Evolutionary conservation across 2,888 invertebrate genomes (phyloP).

Genomic region (Nemurella pictetii): DNA sequence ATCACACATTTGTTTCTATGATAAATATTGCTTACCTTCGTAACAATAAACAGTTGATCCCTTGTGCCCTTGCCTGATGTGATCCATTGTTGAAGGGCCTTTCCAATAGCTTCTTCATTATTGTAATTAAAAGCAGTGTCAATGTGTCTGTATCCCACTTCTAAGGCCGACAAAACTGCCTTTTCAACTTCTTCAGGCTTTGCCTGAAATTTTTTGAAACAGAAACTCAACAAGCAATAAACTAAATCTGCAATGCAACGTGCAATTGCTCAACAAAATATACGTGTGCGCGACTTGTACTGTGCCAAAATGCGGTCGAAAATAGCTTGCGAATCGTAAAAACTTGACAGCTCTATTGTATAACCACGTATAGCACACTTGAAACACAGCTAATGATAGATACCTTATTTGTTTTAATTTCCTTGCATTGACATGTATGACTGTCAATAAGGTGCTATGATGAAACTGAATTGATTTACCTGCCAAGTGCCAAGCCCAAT

Average conservation of each 20-base stretch:
- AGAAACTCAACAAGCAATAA: neutral
- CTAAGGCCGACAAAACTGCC: conserved; percentile 66
- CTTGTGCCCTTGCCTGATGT: conserved; percentile 64
- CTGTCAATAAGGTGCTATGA: too few species aligned
- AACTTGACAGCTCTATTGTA: neutral
- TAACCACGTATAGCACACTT: neutral
- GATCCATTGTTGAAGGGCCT: conserved; percentile 67
- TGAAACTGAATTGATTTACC: conserved; percentile 36
- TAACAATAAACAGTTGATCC: conserved; percentile 75
- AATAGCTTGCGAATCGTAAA: neutral
- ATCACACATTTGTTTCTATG: too few species aligned
- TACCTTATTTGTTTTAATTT: neutral
- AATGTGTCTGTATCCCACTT: conserved; percentile 73
- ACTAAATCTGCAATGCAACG: neutral
- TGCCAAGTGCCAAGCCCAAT: conserved; percentile 46
- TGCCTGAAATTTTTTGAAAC: conserved; percentile 55
- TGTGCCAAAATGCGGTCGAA: neutral
- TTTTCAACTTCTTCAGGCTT: conserved; percentile 65
- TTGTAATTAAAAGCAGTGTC: conserved; percentile 81
- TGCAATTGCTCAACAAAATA: neutral
- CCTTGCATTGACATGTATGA: neutral
- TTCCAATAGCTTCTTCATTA: conserved; percentile 76
- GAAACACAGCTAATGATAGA: neutral
- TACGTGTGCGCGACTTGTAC: neutral
- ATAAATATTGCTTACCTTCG: conserved; percentile 64